Base-by-base conservation (phyloP, 2,113 vertebrate species). In the Thymallus thymallus region DNA sequence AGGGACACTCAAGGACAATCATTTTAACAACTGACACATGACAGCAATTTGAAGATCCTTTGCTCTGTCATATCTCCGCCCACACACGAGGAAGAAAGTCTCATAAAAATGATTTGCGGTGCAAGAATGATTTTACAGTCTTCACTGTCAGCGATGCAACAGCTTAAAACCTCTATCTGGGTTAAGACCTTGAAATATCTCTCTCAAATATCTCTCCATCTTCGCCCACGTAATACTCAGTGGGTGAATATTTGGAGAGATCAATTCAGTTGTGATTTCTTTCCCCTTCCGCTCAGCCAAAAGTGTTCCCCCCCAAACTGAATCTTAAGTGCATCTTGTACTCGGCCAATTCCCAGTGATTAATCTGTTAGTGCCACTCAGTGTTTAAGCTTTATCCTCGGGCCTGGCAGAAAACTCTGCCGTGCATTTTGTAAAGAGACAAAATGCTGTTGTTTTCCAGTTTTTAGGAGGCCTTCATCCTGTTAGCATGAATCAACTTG, bases 401-500 rank as follows among this genome's bases (percentile, higher is more conserved):
- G 29, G 41, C 23, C 69, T 70, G 67, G 74, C 68, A 70, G 68
- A 16, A 26, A 55, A 26, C 4, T 55, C 6, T 18, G 41, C 32
- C 24, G 61, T 66, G 61, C 61, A 75, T 62, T 62, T 68, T 75
- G 74, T 61, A 75, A 68, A 62, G 13, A 75, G 67, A 63, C 66
- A 72, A 72, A 70, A 76, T 48, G 48, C 58, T 76, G 68, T 48
- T 76, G 74, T 76, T 63, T 76, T 69, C 74, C 67, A 64, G 56
- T 76, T 70, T 76, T 76, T 48, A 69, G 67, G 41, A 58, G 45
- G 5, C 41, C 68, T 46, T 48, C 68, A 65, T 67, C 74, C 68
- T 69, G 68, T 48, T 68, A 63, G 58, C 69, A 58, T 70, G 56
- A 76, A 70, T 76, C 56, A 48, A 68, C 14, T 45, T 45, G 66